These are phyloP conservation scores for Bursaphelenchus mucronatus DNA, from an alignment of 1,140 invertebrate genomes.

Conservation along the genomic window DNA sequence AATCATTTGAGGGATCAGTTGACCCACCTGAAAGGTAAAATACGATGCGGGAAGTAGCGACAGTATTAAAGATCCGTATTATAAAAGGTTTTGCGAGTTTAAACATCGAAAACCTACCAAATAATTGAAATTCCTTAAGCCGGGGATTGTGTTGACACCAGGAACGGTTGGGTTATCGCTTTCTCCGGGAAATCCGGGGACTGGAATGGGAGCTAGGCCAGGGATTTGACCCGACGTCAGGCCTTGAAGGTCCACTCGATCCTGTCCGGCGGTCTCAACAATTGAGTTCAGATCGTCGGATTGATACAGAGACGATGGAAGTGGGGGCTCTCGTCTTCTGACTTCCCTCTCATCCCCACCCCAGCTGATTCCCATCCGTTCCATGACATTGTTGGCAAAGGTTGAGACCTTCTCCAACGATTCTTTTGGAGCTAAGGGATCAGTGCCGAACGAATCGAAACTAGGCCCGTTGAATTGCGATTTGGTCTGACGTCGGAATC, in stretches of 20 bases:
- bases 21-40: conserved; percentile 47
- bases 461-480: too few relatives aligned
- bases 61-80: neutral
- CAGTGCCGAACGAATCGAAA: too few relatives aligned
- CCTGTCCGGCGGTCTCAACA: conserved; percentile 44
- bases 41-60: conserved; percentile 31
- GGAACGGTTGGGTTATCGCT: conserved; percentile 55
- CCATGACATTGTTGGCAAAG: conserved; percentile 38
- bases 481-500: too few relatives aligned
- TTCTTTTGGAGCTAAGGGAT: conserved; percentile 15
- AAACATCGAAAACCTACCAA: conserved; percentile 33
- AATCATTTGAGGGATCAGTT: conserved; percentile 61
- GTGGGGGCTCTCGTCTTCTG: conserved; percentile 37
- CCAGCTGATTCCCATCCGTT: conserved; percentile 38
- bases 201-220: conserved; percentile 59
- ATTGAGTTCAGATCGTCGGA: conserved; percentile 41
- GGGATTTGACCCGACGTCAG: conserved; percentile 56
- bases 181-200: conserved; percentile 58
- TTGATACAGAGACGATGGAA: conserved; percentile 37
- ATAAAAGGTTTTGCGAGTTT: conserved; percentile 12
- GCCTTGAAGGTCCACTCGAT: conserved; percentile 54
- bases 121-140: conserved; percentile 60
- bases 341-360: conserved; percentile 40
- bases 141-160: conserved; percentile 60
- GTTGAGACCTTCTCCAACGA: conserved; percentile 40